These are phyloP conservation scores for Chromis chromis DNA, from an alignment of 2,797 vertebrate genomes.

Conservation along the genomic window DNA sequence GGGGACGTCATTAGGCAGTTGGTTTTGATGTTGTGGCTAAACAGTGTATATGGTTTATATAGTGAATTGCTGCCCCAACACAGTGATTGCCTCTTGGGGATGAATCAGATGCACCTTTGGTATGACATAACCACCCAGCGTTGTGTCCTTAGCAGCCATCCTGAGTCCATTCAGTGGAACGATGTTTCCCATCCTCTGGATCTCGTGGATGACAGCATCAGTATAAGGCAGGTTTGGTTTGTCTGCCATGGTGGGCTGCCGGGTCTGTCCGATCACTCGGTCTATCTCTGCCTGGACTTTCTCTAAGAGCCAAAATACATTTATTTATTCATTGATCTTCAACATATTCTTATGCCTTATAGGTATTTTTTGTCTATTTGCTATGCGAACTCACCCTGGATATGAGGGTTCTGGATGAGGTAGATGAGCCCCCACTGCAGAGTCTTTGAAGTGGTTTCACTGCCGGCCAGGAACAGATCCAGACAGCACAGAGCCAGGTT, in stretches of 20 bases:
- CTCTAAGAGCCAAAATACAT: slow-evolving; percentile 64
- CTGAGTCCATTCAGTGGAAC: slow-evolving; percentile 83
- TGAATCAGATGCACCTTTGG: slow-evolving; percentile 85
- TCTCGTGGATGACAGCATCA: slow-evolving; percentile 89
- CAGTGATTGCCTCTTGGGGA: background rate
- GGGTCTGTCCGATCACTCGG: slow-evolving; percentile 78
- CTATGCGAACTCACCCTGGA: slow-evolving; percentile 84
- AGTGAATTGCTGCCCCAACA: too few species aligned
- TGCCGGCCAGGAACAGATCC: slow-evolving; percentile 90
- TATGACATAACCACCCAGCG: slow-evolving; percentile 82
- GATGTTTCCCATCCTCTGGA: slow-evolving; percentile 88
- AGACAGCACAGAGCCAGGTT: slow-evolving; percentile 83
- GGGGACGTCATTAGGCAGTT: too few species aligned
- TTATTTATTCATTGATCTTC: background rate
- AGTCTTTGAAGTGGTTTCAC: slow-evolving; percentile 88
- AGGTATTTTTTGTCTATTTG: background rate
- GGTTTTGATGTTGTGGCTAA: too few species aligned
- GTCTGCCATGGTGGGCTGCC: slow-evolving; percentile 79
- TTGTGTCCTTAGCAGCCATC: slow-evolving; percentile 73
- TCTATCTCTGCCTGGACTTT: slow-evolving; percentile 90
- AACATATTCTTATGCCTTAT: background rate
- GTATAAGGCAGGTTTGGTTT: slow-evolving; percentile 87
- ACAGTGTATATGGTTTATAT: too few species aligned
- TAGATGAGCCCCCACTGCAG: slow-evolving; percentile 90
- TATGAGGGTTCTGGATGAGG: slow-evolving; percentile 84